Conservation (phyloP, 2,888 invertebrate genomes). For the Conchocele bisecta region DNA sequence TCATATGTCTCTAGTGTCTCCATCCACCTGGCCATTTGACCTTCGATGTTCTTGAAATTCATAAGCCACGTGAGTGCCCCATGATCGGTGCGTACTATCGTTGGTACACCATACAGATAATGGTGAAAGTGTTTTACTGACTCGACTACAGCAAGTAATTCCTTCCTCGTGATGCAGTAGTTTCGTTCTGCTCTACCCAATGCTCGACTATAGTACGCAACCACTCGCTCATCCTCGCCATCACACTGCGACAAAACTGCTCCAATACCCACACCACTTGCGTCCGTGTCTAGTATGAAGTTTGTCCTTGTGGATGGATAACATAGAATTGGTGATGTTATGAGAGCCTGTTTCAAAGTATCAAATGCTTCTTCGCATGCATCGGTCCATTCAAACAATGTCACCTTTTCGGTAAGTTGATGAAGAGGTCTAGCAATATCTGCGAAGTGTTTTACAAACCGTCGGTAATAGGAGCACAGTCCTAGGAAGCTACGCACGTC, state of each 20-base stretch:
- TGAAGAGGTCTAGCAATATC: not conserved
- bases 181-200: not conserved
- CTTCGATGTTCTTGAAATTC: conserved; percentile 2
- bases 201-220: not conserved
- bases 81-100: not conserved
- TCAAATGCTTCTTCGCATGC: not conserved
- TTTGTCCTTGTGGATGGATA: not conserved
- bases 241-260: not conserved
- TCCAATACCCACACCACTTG: not conserved
- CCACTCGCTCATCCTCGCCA: not conserved
- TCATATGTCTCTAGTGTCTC: conserved; percentile 32
- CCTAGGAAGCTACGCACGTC: not conserved
- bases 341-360: not conserved
- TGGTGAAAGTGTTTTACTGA: not conserved
- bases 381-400: not conserved
- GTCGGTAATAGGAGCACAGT: not conserved
- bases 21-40: conserved; percentile 35
- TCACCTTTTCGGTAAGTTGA: not conserved
- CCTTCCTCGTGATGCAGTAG: not conserved
- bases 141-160: not conserved
- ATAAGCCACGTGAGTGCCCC: not conserved
- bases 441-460: not conserved
- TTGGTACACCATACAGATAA: not conserved
- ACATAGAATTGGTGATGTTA: not conserved
- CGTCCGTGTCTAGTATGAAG: not conserved